These are phyloP conservation scores for Crematogaster levior DNA, from an alignment of 2,888 invertebrate species.

Conservation along the genomic window DNA sequence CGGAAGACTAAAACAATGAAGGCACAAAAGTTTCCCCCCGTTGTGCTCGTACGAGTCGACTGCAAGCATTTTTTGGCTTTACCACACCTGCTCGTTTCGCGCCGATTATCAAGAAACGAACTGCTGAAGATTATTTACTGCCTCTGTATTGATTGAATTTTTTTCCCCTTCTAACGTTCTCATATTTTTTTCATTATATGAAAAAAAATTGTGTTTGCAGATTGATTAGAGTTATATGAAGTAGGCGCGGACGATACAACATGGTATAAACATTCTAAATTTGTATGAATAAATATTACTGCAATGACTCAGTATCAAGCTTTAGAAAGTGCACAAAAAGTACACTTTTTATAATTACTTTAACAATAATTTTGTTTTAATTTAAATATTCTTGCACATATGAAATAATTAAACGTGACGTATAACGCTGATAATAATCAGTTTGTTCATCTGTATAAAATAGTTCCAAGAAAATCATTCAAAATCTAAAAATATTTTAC, in stretches of 20 bases:
- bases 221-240: not conserved
- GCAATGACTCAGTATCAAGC: not conserved
- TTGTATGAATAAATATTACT: not conserved
- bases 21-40: constrained; percentile 55
- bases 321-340: not conserved
- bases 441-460: not conserved
- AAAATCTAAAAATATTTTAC: not conserved
- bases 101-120: constrained; percentile 65
- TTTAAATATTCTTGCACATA: not conserved
- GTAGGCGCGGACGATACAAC: too few relatives aligned
- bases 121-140: constrained; percentile 53
- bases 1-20: constrained; percentile 73
- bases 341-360: not conserved
- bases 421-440: not conserved
- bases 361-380: not conserved
- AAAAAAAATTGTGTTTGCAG: not conserved
- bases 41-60: constrained; percentile 39
- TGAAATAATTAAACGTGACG: not conserved
- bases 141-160: constrained; percentile 32
- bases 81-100: constrained; percentile 61
- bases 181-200: constrained; percentile 10
- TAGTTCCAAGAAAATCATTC: not conserved
- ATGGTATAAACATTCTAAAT: not conserved
- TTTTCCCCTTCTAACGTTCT: constrained; percentile 18
- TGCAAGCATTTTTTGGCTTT: constrained; percentile 58